Percentiles rank a stretch among this genome's conserved stretches.
Conservation (phyloP, 2,113 vertebrate species). For the Rhipidura dahli region DNA sequence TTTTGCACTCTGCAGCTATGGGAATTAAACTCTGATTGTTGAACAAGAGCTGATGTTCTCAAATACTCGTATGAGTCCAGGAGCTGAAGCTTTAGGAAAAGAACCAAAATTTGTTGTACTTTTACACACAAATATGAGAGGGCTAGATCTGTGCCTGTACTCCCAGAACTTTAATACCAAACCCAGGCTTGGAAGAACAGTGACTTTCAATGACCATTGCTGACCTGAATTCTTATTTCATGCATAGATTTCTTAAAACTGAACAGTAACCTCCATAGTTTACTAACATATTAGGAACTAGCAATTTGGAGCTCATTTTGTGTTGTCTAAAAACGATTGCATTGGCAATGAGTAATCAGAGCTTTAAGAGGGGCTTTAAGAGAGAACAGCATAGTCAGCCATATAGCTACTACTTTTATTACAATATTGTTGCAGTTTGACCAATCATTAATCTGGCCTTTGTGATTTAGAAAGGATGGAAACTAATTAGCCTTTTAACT, state of each 20-base stretch:
- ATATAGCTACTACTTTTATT: background rate
- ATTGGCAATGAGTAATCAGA: constrained; percentile 26
- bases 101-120: background rate
- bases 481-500: constrained; percentile 48
- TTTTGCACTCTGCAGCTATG: background rate
- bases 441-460: constrained; percentile 70
- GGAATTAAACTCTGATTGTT: background rate
- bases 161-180: background rate
- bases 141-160: background rate
- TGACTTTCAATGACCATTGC: background rate
- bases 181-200: background rate
- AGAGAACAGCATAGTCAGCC: background rate
- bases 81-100: background rate
- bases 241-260: background rate
- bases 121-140: background rate
- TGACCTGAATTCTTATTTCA: background rate
- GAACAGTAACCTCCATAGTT: background rate
- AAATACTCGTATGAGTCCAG: background rate
- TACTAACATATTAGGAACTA: background rate
- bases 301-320: background rate
- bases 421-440: constrained; percentile 32
- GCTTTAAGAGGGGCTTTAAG: background rate
- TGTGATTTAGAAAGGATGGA: constrained; percentile 56
- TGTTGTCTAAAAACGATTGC: background rate
- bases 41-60: background rate